A percentile compares a stretch with the other conserved stretches of the same genome.
phyloP scores from a whole-genome alignment of 2,888 invertebrate species.

The Himalopsyche japonica region DNA sequence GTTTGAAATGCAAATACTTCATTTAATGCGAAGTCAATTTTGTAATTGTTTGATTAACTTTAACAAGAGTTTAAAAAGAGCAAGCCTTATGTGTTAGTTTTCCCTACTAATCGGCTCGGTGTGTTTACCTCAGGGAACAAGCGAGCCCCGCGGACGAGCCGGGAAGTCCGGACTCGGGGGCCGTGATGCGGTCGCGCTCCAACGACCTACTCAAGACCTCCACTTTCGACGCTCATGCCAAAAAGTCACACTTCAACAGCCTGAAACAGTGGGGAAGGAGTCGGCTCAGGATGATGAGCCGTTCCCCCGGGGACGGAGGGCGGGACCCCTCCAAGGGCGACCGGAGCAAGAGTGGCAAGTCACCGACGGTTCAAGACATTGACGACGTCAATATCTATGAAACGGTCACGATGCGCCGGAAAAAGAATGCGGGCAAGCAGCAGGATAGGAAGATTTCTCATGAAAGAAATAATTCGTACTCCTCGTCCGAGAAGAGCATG shows the following conservation, averaged over 20 bases:
- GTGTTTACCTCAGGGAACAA: conserved; percentile 52
- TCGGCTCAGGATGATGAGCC: conserved; percentile 73
- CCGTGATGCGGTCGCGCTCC: conserved; percentile 70
- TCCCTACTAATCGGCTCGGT: conserved; percentile 48
- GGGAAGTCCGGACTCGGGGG: conserved; percentile 57
- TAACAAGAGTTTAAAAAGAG: background rate
- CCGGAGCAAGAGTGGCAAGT: conserved; percentile 50
- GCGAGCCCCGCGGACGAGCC: conserved; percentile 59
- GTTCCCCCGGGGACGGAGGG: conserved; percentile 61
- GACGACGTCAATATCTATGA: conserved; percentile 69
- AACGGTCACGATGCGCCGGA: conserved; percentile 66
- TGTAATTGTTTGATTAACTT: background rate
- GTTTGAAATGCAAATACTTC: too few relatives aligned
- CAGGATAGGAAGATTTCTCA: conserved; percentile 69
- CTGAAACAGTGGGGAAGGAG: conserved; percentile 85
- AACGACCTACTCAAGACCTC: conserved; percentile 75
- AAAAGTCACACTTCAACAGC: conserved; percentile 72
- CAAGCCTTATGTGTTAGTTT: conserved; percentile 6
- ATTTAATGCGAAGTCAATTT: too few relatives aligned
- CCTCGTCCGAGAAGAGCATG: conserved; percentile 74
- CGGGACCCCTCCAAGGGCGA: conserved; percentile 53
- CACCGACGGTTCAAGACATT: conserved; percentile 53
- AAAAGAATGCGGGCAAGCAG: conserved; percentile 55
- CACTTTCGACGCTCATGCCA: conserved; percentile 60
- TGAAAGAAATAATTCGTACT: conserved; percentile 79